phyloP scores from a whole-genome alignment of 2,888 invertebrate genomes.

The Himalopsyche anomala region DNA sequence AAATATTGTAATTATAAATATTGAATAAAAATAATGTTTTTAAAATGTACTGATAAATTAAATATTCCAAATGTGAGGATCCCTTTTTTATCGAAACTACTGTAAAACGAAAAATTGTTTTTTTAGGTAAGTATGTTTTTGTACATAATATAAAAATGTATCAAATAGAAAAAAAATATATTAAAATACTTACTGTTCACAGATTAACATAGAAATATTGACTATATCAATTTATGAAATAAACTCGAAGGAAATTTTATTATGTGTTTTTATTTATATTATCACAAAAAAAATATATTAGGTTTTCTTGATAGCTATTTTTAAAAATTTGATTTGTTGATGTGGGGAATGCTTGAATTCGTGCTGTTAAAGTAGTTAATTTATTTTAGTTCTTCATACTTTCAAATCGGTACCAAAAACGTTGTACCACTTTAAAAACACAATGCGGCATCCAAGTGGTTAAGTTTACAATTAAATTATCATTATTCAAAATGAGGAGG shows the following conservation, averaged over 20 bases:
- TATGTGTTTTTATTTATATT: not conserved
- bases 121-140: constrained; percentile 46
- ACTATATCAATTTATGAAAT: constrained; percentile 54
- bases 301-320: too few relatives aligned
- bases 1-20: too few relatives aligned
- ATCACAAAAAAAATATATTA: too few relatives aligned
- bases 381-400: too few relatives aligned
- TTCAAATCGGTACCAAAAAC: too few relatives aligned
- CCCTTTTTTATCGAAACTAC: constrained; percentile 51
- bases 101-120: constrained; percentile 37
- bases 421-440: too few relatives aligned
- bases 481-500: too few relatives aligned
- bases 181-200: constrained; percentile 48
- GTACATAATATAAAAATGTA: constrained; percentile 50
- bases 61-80: not conserved
- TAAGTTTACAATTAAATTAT: too few relatives aligned
- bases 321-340: too few relatives aligned
- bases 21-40: not conserved
- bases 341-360: too few relatives aligned
- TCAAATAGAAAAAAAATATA: constrained; percentile 23
- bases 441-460: too few relatives aligned
- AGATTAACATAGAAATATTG: constrained; percentile 50
- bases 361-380: too few relatives aligned
- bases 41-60: constrained; percentile 41
- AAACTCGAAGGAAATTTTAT: constrained; percentile 44